Base-by-base conservation (phyloP, 2,888 invertebrate genomes). In the Hypolimnas misippus region DNA sequence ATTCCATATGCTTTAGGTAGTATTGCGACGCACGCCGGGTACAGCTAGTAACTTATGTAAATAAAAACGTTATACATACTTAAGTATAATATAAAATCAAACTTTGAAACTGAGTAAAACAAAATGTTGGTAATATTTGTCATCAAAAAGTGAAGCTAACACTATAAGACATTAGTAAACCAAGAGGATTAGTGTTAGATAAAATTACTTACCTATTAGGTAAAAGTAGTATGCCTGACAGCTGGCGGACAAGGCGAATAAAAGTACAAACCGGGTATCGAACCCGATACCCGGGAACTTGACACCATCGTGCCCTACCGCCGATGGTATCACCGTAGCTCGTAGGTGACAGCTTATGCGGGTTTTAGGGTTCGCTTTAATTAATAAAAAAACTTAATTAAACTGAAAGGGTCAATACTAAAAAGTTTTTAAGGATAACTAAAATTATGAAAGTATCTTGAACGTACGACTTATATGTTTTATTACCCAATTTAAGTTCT, bases 211-310 rank as follows among this genome's bases (percentile, higher is more conserved):
- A 55, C 46, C 59, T 58, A 53, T 67, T 63, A 62, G 56, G 58
- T 62, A 51, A 56, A 66, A 63, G 64, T 69, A 67, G 65, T 61
- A 63, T 53, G 60, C 59, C 62, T 74, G 80, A 76, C 87, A 87
- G 83, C 79, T 86, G 87, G 79, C 69, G 57, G 71, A 69, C 70
- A 74, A 71, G 76, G 73, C 72, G 74, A n/a, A n/a, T n/a, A n/a
- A 71, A 75, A 74, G 78, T 70, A 71, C 65, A n/a, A 57, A 62
- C 74, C 77, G 63, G 78, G 78, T 74, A 79, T 79, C 79, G 76
- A 87, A 87, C 83, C 73, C 66, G 84, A 87, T 78, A 87, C 82
- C 76, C 60, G 68, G 85, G 67, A 79, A 86, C 75, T 70, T 60
- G 82, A 86, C 65, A 86, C 81, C n/a, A n/a, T n/a, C 72, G 60